Evolutionary conservation across 2,797 vertebrate species (phyloP), one percentile per base, ranked within the genome.

Genomic region (Artibeus jamaicensis): DNA sequence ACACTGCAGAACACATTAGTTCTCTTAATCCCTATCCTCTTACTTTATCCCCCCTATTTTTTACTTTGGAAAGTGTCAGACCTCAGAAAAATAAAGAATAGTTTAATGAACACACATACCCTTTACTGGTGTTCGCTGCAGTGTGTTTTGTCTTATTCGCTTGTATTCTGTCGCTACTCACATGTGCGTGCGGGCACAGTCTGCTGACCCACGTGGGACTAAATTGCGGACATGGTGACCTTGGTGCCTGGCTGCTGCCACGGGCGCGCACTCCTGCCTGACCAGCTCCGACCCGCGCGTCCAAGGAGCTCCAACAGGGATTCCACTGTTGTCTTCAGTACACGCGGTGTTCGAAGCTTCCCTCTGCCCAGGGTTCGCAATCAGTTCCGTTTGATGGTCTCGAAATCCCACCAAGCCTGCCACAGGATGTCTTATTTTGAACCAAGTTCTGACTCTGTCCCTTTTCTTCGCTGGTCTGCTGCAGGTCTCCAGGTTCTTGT

Each of bases 111-210:
- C 15, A 77, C 37, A 18, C 62, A 83, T 46, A 37, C 37, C 8
- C 9, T 55, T 73, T 26, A 44, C 21, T 65, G 5, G 7, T 12
- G 48, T 39, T 67, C 9, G 55, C 12, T n/a, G 19, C 59, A n/a
- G 48, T 55, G 18, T 11, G 32, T 34, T 77, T 57, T 67, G 42
- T n/a, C n/a, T 65, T 37, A 55, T 65, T 46, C 77, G 50, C 46
- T 2, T 0, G 7, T 9, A 18, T 67, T 19, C 46, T 67, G 29
- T 53, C 5, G 8, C 44, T 22, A 10, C 16, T 18, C 12, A 3
- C 46, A 11, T 9, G 55, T 1, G 14, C 2, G 32, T 34, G 10
- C 0, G 0, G 6, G 1, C 6, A 2, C 37, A 6, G 4, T 29
- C 68, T 24, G 29, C 77, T 44, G 77, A 50, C 42, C 12, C 14